Conservation (phyloP, 2,797 vertebrate genomes). For the Gadopsis bispinosus region DNA sequence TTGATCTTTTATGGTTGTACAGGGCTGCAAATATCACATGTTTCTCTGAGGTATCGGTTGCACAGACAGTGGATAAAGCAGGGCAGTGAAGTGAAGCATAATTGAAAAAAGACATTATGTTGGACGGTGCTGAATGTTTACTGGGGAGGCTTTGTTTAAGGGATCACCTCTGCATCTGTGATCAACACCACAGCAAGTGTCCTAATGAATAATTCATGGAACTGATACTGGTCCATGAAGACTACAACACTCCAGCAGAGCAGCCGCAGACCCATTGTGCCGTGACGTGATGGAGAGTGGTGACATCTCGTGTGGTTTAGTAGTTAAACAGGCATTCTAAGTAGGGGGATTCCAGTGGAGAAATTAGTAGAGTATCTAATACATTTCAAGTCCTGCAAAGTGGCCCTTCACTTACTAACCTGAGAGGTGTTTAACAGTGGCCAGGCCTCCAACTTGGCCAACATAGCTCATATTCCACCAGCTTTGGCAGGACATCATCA, state of each 20-base stretch:
- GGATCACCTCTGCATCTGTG: slow-evolving; percentile 41
- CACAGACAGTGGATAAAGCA: not conserved
- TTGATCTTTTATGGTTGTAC: slow-evolving; percentile 10
- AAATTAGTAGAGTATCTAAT: slow-evolving; percentile 11
- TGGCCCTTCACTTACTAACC: slow-evolving; percentile 34
- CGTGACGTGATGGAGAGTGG: slow-evolving; percentile 8
- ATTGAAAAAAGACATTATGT: slow-evolving; percentile 7
- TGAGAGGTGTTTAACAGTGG: slow-evolving; percentile 61
- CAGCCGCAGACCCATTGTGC: slow-evolving; percentile 12
- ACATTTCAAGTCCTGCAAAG: slow-evolving; percentile 33
- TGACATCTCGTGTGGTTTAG: not conserved
- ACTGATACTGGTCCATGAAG: slow-evolving; percentile 32
- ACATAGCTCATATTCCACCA: slow-evolving; percentile 62
- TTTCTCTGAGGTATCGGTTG: slow-evolving; percentile 8
- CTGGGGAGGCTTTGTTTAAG: slow-evolving; percentile 44
- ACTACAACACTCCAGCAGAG: slow-evolving; percentile 17
- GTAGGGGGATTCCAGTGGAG: slow-evolving; percentile 4
- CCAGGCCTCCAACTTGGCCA: slow-evolving; percentile 40
- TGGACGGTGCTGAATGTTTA: slow-evolving; percentile 6
- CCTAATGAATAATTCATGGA: slow-evolving; percentile 66
- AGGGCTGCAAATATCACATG: not conserved
- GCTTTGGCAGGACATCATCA: slow-evolving; percentile 47
- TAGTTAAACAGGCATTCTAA: slow-evolving; percentile 27
- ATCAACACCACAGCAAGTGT: slow-evolving; percentile 57
- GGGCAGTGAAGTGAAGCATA: slow-evolving; percentile 14